Evolutionary conservation across 2,888 invertebrate species (phyloP), one percentile per base, ranked within the genome.

Genomic region (Pterobdella sp.): DNA sequence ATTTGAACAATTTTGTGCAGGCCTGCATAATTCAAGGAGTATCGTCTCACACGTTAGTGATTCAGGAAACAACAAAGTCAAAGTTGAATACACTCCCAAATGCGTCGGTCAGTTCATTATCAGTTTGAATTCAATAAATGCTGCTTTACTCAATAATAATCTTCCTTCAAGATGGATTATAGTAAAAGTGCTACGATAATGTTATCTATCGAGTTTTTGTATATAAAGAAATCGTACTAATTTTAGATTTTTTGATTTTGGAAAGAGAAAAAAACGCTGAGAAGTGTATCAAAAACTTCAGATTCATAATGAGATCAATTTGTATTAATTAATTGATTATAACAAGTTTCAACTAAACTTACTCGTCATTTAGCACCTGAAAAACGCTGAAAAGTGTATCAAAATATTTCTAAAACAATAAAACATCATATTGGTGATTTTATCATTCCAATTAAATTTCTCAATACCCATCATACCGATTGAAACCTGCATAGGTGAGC

Each of bases 401-500:
- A 18, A 18, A 64, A 22, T 22, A 14, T 14, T 64, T 64, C n/a
- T 14, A 64, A 18, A 26, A 64, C 14, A 64, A 14, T 22, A 26
- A 64, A 10, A 26, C 14, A 22, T 29, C 26, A 31, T 26, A 67
- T 67, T 35, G 36, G 36, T 32, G n/a, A n/a, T n/a, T 32, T 67
- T 4, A 22, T 1, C 32, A 32, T 18, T 31, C 18, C 10, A 31
- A 7, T 22, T 60, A 3, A 29, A 68, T 29, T 68, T 42, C 34
- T 29, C 32, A 14, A 68, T n/a, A 26, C n/a, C 29, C 29, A 2
- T 26, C 26, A 42, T 29, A 29, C 32, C 1, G 34, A n/a, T 68
- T 37, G 1, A 7, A 29, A n/a, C 60, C 10, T 64, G 14, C 67
- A 3, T 60, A 77, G 77, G 77, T n/a, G 75, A 76, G 52, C 83